These are phyloP conservation scores for Natrix natrix DNA, from an alignment of 2,797 vertebrate genomes.

Conservation along the genomic window DNA sequence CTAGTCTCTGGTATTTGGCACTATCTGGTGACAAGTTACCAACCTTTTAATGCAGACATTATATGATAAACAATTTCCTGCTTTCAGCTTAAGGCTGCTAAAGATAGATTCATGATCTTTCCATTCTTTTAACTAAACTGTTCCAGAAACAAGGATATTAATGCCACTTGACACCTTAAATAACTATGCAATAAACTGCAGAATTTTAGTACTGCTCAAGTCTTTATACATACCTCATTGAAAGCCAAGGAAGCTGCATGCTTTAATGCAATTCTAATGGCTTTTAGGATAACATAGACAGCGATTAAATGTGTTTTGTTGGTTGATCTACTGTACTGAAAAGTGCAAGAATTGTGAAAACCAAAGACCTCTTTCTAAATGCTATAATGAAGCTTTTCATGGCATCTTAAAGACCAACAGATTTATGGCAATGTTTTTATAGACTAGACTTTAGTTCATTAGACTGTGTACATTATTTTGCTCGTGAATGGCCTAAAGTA, in stretches of 20 bases:
- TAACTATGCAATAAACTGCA: neutral
- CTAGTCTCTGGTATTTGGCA: neutral
- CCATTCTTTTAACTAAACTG: neutral
- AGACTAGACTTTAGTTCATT: neutral
- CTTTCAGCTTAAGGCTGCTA: neutral
- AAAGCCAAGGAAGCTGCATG: neutral
- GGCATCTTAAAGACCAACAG: neutral
- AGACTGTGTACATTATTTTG: neutral
- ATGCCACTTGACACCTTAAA: neutral
- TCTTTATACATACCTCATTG: neutral
- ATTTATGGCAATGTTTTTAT: neutral
- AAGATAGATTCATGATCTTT: neutral
- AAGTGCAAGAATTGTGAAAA: neutral
- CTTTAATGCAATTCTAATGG: neutral
- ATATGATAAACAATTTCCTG: neutral
- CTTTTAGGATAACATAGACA: neutral
- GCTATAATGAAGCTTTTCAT: neutral
- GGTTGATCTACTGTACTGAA: neutral
- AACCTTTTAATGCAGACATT: neutral
- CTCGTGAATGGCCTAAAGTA: neutral
- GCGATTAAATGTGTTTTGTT: neutral
- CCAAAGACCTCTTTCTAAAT: neutral
- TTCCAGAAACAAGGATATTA: neutral
- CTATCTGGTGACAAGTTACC: neutral
- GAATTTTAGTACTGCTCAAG: neutral